Evolutionary conservation across 1,140 invertebrate genomes (phyloP), one percentile per base, ranked within the genome.

Genomic region (Lordiphosa collinella): DNA sequence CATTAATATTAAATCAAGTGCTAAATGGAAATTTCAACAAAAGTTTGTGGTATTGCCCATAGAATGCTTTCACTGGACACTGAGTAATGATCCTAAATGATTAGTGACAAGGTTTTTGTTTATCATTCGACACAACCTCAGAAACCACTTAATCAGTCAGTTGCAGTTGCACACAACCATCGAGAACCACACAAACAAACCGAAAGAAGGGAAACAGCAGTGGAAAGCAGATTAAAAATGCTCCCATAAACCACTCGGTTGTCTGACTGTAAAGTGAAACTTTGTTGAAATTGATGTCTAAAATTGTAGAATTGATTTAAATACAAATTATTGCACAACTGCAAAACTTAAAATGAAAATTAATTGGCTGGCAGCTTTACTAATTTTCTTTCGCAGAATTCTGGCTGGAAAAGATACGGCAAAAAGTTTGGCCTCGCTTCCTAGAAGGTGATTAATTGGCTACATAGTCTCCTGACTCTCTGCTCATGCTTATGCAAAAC

Each of bases 391-490:
- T 5, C 10, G n/a, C 12, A 25, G 25, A 43, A 43, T 29, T 25
- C 25, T 13, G 11, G 10, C 22, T 43, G 40, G n/a, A 43, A 65
- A 40, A 34, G 31, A 11, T 22, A 37, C 3, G 18, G 37, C 18
- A n/a, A 18, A 66, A 66, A 66, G 52, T 66, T 64, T 44, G 47
- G 32, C 53, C 12, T 11, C 41, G 14, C 10, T 66, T 51, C 25
- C 61, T 7, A 34, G 61, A 46, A 37, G 66, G 52, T 46, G 64
- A 57, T 66, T 66, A 66, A 66, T 66, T 66, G 66, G 62, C 62
- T 49, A 37, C 52, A 34, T 43, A 38, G 31, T 29, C 32, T 65
- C 35, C 22, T 35, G 29, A 11, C 40, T 35, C 36, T 32, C 18
- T 34, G 9, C 38, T 68, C 13, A 38, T 53, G 37, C 37, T 37